Conservation (phyloP, 2,888 invertebrate species). For the Torymus texanus region DNA sequence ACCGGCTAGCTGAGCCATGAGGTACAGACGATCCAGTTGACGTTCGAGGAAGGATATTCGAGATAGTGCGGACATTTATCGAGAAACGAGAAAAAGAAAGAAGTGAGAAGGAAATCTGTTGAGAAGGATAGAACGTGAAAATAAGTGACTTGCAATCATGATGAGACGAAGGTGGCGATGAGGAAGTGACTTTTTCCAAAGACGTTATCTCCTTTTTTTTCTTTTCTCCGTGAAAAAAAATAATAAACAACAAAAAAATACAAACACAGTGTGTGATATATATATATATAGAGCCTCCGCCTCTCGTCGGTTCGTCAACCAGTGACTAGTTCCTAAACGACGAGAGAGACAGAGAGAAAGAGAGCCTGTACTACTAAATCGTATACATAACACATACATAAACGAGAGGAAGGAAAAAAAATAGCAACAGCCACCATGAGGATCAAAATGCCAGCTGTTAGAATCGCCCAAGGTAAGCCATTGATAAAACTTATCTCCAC, state of each 20-base stretch:
- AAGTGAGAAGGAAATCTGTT: too few relatives aligned
- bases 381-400: too few relatives aligned
- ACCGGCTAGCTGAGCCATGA: conserved; percentile 45
- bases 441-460: conserved; percentile 98
- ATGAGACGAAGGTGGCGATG: conserved; percentile 59
- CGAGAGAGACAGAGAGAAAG: neutral
- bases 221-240: neutral
- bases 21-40: conserved; percentile 57
- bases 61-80: too few relatives aligned
- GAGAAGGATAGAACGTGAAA: neutral
- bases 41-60: conserved; percentile 12
- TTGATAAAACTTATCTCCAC: conserved; percentile 6
- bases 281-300: neutral
- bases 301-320: neutral
- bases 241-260: too few relatives aligned
- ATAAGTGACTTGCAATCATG: neutral
- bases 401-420: too few relatives aligned
- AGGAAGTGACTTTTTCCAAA: conserved; percentile 52
- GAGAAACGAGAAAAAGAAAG: too few relatives aligned
- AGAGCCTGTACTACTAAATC: neutral
- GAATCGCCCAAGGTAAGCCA: conserved; percentile 95
- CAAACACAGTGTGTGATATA: too few relatives aligned
- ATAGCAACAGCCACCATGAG: conserved; percentile 84
- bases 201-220: conserved; percentile 25
- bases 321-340: neutral